Base-by-base conservation (phyloP, 2,797 vertebrate genomes). In the Enteromius paludinosus region DNA sequence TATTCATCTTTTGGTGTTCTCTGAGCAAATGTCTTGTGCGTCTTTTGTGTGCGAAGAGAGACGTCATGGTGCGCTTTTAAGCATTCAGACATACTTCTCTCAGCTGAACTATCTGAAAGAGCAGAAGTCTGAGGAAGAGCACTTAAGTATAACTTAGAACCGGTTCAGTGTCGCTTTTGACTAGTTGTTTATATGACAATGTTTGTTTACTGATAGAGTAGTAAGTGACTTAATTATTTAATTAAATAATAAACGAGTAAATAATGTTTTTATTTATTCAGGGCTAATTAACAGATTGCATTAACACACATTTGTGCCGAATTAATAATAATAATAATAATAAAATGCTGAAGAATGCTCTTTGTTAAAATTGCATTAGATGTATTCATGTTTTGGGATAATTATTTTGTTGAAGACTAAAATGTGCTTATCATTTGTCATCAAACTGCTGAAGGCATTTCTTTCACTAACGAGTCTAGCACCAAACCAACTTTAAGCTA, bases 81-180 rank as follows among this genome's bases (percentile, higher is more conserved):
- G 43, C 14, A 47, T 64, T 81, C 41, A 62, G 25, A 45, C 62
- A 12, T 8, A n/a, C 52, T 14, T 52, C n/a, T 78, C 61, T 23
- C 75, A 49, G 25, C 23, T 79, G 52, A 70, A 56, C 47, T 33
- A 66, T 70, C 54, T 61, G 25, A 71, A 71, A 15, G 2, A 49
- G 23, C 41, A 75, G 23, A 59, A 43, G n/a, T 61, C 54, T 59
- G 72, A 41, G 14, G n/a, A 56, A 59, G 35, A 45, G 18, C 38
- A 14, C 18, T 64, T 64, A 64, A 77, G 17, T 30, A 43, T 35
- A 3, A 23, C 49, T 38, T 20, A 47, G 47, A 35, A 35, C 17
- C 30, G 1, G 20, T 23, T 35, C 28, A 33, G 1, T 6, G 17
- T 73, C 0, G 5, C 28, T 54, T 52, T 35, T 35, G 12, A 70